Percentiles rank a stretch among this genome's conserved stretches.
Evolutionary conservation across 2,797 vertebrate species (phyloP).

Genomic region (Poliocrania exsul): DNA sequence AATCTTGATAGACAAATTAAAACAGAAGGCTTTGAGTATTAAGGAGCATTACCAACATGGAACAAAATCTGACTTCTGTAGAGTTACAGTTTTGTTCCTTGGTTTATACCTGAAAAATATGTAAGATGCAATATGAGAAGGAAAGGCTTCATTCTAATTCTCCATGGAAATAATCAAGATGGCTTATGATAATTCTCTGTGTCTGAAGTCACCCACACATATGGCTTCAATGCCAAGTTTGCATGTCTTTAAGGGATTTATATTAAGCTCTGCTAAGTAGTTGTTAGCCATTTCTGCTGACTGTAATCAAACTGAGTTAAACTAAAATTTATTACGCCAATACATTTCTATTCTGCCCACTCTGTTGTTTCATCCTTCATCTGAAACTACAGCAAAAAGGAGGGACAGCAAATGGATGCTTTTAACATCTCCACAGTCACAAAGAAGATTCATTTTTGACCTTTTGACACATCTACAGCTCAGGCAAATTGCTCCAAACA

Average conservation of each 20-base stretch:
- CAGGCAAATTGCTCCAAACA: neutral
- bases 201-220: neutral
- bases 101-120: neutral
- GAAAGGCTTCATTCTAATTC: neutral
- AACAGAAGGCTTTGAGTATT: neutral
- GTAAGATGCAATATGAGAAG: neutral
- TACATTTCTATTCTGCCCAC: neutral
- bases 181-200: neutral
- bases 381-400: neutral
- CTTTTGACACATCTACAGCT: neutral
- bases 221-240: conserved; percentile 16
- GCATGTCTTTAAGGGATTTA: neutral
- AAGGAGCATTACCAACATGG: neutral
- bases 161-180: conserved; percentile 7
- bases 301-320: neutral
- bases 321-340: neutral
- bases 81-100: neutral
- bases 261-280: conserved; percentile 15
- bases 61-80: neutral
- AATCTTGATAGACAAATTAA: neutral
- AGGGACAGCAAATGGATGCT: neutral
- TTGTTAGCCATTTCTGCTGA: conserved; percentile 7
- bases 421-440: neutral
- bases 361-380: neutral
- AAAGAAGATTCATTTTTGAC: neutral